A percentile compares a stretch with the other conserved stretches of the same genome.
Conservation (phyloP, 1,140 invertebrate genomes). For the Contarinia nasturtii region DNA sequence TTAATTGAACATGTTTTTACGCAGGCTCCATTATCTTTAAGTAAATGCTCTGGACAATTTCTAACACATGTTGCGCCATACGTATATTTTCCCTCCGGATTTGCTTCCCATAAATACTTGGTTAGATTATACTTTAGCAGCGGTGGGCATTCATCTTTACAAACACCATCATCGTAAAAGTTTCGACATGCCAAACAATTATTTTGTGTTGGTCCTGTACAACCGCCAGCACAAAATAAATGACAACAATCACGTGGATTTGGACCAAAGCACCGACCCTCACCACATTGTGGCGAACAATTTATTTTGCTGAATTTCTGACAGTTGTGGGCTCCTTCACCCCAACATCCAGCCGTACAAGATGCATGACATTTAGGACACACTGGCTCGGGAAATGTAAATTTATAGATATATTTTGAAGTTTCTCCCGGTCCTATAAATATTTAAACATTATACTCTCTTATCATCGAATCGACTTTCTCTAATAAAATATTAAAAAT, state of each 20-base stretch:
- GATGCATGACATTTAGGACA: conserved; percentile 62
- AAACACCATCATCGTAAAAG: conserved; percentile 87
- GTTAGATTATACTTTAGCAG: conserved; percentile 85
- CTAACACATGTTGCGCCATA: conserved; percentile 92
- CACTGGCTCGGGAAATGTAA: conserved; percentile 53
- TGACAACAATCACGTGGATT: conserved; percentile 89
- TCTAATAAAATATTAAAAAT: no score
- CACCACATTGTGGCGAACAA: conserved; percentile 82
- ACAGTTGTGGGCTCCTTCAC: conserved; percentile 79
- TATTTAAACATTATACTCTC: no score
- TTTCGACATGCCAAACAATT: conserved; percentile 90
- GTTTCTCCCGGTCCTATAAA: conserved; percentile 43
- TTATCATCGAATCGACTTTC: no score
- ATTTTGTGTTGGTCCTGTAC: conserved; percentile 76
- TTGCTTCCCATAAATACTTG: conserved; percentile 76
- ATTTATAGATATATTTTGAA: conserved; percentile 65
- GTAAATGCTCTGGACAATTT: conserved; percentile 80
- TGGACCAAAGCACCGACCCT: conserved; percentile 79
- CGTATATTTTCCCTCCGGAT: conserved; percentile 86
- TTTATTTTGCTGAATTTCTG: conserved; percentile 89
- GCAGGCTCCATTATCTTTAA: conserved; percentile 86
- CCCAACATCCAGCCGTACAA: conserved; percentile 79
- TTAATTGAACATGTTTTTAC: conserved; percentile 77
- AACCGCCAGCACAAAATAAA: conserved; percentile 89
- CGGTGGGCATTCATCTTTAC: conserved; percentile 85